Evolutionary conservation across 2,113 vertebrate genomes (phyloP), one percentile per base, ranked within the genome.

Genomic region (Oncorhynchus tshawytscha): DNA sequence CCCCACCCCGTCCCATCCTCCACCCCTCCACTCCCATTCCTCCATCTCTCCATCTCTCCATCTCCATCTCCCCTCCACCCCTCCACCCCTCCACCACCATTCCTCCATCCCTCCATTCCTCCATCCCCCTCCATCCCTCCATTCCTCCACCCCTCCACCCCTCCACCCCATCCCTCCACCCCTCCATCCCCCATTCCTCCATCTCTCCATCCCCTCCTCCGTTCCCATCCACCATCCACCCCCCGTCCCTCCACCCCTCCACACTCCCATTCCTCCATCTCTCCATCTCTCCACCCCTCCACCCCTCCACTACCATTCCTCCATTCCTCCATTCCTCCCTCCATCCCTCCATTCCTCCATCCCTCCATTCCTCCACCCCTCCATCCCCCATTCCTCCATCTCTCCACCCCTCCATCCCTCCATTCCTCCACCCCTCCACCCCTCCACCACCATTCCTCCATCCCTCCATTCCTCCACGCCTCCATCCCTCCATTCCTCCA

Each of bases 311-410:
- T 1, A 1, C 12, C 62, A 25, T 12, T 22, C 25, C 22, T 24
- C 18, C 22, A 24, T 48, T 13, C 49, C 15, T 3, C 13, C 15
- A 2, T 51, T 2, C 29, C 4, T 0, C 29, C 3, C 6, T 39
- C 34, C 34, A 7, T 0, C 1, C 7, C 34, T 2, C 1, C 6
- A 6, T n/a, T n/a, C 0, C 34, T 0, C 34, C n/a, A n/a, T n/a
- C n/a, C n/a, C n/a, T 7, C 34, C 34, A 39, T 1, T 1, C 1
- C n/a, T 34, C 31, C 31, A 34, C 0, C 31, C 0, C 1, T 34
- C 31, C 31, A 5, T 0, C 5, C 29, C 13, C 70, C 57, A n/a
- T n/a, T n/a, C n/a, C n/a, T n/a, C 22, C 11, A 39, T 1, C 5
- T 0, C 25, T 25, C 25, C 25, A 25, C 0, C 2, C 2, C 25